Evolutionary conservation across 1,140 invertebrate species (phyloP), one percentile per base, ranked within the genome.

Genomic region (Drosophila pectinifera): DNA sequence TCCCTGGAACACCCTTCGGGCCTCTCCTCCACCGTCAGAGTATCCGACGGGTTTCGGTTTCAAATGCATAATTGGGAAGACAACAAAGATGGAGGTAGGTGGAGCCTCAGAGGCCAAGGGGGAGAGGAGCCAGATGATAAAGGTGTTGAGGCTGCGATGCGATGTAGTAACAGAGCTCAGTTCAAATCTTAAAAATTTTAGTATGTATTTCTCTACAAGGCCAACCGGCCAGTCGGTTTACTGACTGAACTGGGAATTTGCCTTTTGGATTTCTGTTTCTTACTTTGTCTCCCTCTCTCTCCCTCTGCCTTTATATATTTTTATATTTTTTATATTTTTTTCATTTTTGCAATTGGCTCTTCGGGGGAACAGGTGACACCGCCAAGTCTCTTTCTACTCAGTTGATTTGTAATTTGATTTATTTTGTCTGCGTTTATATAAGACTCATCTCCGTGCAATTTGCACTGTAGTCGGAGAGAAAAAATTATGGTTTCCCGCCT

Each of bases 381-480:
- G 61, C 48, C 64, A 83, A 78, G 69, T 69, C 59, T 51, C 45
- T 53, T 65, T 74, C 49, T 46, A 61, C 78, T 70, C 54, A 42
- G 28, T 51, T 49, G 38, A 72, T 68, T 77, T 74, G 68, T 46
- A 78, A 75, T 83, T 79, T 82, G 83, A 88, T 88, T 86, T 86
- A 88, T 88, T 86, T 88, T 82, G 67, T 75, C 85, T 61, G 48
- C 53, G 36, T 85, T 83, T 88, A 83, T 80, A 63, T 85, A 86
- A 86, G 73, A 54, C 65, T 67, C 83, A 79, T 82, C 78, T 70
- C 59, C 74, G 62, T 77, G 57, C 68, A 79, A 89, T 86, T 86
- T 80, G 78, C 62, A 72, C 41, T 61, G 42, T 26, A 18, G 28
- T n/a, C 31, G 14, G 13, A 36, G 28, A 31, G 8, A 46, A 76